phyloP scores from a whole-genome alignment of 2,797 vertebrate genomes.

The Hypotaenidia philippensis region DNA sequence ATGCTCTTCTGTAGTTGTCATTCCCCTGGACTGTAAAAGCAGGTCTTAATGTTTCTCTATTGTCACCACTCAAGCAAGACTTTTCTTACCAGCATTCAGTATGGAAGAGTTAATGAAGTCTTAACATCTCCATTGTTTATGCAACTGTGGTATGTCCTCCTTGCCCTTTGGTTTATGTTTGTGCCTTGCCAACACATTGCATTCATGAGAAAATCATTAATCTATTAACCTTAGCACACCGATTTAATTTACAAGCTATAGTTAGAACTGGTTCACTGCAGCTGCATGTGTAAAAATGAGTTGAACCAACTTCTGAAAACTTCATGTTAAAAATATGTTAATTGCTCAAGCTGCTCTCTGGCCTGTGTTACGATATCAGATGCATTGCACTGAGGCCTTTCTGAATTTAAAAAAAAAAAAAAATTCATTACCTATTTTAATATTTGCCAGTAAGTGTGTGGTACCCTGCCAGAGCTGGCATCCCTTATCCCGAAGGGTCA shows the following conservation, averaged over 20 bases:
- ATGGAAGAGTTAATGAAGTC: background rate
- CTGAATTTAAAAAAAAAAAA: background rate
- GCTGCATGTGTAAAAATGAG: background rate
- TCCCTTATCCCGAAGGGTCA: conserved; percentile 32
- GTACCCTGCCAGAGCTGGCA: conserved; percentile 39
- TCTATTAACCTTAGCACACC: conserved; percentile 57
- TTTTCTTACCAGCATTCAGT: background rate
- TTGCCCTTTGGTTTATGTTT: conserved; percentile 58
- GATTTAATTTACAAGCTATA: conserved; percentile 58
- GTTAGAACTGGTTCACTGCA: conserved; percentile 50
- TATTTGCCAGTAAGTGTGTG: conserved; percentile 33
- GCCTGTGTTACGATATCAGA: background rate
- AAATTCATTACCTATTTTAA: conserved; percentile 47
- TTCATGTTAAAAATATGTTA: conserved; percentile 43
- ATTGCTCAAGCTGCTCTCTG: conserved; percentile 39
- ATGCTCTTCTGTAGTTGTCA: background rate
- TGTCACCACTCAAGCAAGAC: background rate
- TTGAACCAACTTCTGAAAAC: conserved; percentile 26
- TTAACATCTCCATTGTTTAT: conserved; percentile 37
- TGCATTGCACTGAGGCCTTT: background rate
- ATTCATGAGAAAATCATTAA: conserved; percentile 70
- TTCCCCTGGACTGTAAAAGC: background rate
- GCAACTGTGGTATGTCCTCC: conserved; percentile 12
- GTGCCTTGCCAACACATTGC: conserved; percentile 32
- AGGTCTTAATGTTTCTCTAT: background rate